Evolutionary conservation across 2,888 invertebrate genomes (phyloP).

Genomic region (Leucophora obtusa): DNA sequence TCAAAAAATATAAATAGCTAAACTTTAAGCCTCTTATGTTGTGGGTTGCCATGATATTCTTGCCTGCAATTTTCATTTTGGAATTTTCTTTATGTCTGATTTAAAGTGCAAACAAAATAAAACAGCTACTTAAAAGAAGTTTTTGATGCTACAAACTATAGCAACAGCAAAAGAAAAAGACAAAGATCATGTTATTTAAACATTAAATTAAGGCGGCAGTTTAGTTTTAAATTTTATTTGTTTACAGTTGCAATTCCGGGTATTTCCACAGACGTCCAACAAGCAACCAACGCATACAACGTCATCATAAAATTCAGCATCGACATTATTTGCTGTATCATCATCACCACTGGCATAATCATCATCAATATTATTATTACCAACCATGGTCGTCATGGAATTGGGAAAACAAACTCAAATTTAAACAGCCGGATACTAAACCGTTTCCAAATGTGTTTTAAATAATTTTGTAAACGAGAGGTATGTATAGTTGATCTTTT

Average conservation of each 20-base stretch:
- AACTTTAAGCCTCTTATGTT: too few relatives aligned
- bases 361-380: neutral
- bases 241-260: slow-evolving; percentile 46
- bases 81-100: neutral
- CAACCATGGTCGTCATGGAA: neutral
- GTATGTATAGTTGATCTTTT: too few relatives aligned
- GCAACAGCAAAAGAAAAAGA: neutral
- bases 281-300: neutral
- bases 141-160: neutral
- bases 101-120: neutral
- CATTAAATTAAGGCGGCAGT: slow-evolving; percentile 29
- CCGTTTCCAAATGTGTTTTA: neutral
- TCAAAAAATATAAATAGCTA: too few relatives aligned
- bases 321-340: neutral
- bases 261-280: slow-evolving; percentile 3
- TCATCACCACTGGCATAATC: neutral
- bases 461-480: too few relatives aligned
- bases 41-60: too few relatives aligned
- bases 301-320: slow-evolving; percentile 5
- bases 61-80: too few relatives aligned
- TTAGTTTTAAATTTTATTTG: slow-evolving; percentile 46
- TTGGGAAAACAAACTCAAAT: neutral
- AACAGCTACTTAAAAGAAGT: neutral
- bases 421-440: slow-evolving; percentile 2
- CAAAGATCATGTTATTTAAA: slow-evolving; percentile 6